Evolutionary conservation across 2,888 invertebrate genomes (phyloP), one percentile per base, ranked within the genome.

Genomic region (Diarsia brunnea): DNA sequence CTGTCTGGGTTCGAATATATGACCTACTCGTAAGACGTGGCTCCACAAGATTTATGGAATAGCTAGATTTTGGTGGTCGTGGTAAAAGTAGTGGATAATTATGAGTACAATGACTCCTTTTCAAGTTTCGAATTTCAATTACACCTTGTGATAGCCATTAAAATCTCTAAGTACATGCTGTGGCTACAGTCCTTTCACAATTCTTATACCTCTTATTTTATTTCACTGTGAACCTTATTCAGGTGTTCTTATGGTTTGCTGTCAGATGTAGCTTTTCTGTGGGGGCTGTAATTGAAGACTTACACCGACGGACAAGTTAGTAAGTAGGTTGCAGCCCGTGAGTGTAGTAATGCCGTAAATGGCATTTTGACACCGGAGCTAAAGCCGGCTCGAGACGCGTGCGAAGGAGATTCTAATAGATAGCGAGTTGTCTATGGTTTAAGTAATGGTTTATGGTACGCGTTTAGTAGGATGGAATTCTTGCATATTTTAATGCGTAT

Each of bases 291-390:
- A 38, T 66, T 55, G 47, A 67, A 69, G 70, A 21, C 69, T 55
- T 45, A 21, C 63, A 60, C 43, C n/a, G 58, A 27, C 51, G 2
- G 67, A 55, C 27, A 69, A 47, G 27, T 61, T 43, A 65, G 58
- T 64, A 84, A 72, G 66, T 70, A 69, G 81, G 66, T 79, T 74
- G 69, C 51, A 53, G 71, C 58, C 73, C 67, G 60, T 73, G 61
- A 47, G 69, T 69, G 51, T 75, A 60, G 49, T 77, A 72, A 53
- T 81, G 71, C 72, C 72, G 55, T 72, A 83, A 67, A 83, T 69
- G 85, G 74, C 82, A 68, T 72, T 84, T 77, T 77, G 74, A 74
- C 78, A 77, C 67, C 58, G 51, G 55, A 68, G 64, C 60, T 75
- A 51, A 68, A 84, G 66, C 75, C 60, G 72, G 65, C 19, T 49